Base-by-base conservation (phyloP, 2,888 invertebrate species). In the Platyscelio sp. region DNA sequence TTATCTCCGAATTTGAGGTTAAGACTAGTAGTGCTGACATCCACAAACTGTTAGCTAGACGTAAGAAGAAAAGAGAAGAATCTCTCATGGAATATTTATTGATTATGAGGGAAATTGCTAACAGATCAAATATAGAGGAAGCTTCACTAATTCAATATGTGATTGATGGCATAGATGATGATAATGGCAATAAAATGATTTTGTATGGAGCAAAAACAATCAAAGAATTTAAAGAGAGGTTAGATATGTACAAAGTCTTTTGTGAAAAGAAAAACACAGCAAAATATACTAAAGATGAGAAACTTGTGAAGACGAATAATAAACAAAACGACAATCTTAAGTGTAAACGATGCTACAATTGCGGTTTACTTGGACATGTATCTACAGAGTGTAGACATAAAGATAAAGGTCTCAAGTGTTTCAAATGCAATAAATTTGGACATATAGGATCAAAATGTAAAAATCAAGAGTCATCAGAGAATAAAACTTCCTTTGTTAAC, bases 81-180 rank as follows among this genome's bases (percentile, higher is more conserved):
- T 51, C 56, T 2, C 4, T 79, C 0, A 82, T 83, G n/a, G 83
- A 80, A 27, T 87, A 86, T 33, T 65, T 80, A 6, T 22, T 81
- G 18, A 54, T 58, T 0, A 84, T 87, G 86, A 58, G 65, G 18
- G 76, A 79, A 29, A 22, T 79, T 20, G 61, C 67, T 1, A 65
- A 56, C 15, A 33, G 68, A 38, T 61, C 68, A 9, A 46, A 63
- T 1, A 71, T 87, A 6, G 85, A 87, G 38, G 60, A 58, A 1
- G 27, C 75, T 0, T 79, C 80, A 0, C 7, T 85, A 1, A 70
- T 85, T 0, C 77, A 86, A 20, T 87, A 87, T 22, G 38, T 87
- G 4, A 86, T 75, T 13, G 78, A 70, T n/a, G 54, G 78, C 2
- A 58, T 79, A 13, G 43, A 63, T 4, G 63, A 63, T 13, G 7